These are phyloP conservation scores for Oxygymnocypris stewartii DNA, from an alignment of 2,113 vertebrate genomes.

Conservation along the genomic window DNA sequence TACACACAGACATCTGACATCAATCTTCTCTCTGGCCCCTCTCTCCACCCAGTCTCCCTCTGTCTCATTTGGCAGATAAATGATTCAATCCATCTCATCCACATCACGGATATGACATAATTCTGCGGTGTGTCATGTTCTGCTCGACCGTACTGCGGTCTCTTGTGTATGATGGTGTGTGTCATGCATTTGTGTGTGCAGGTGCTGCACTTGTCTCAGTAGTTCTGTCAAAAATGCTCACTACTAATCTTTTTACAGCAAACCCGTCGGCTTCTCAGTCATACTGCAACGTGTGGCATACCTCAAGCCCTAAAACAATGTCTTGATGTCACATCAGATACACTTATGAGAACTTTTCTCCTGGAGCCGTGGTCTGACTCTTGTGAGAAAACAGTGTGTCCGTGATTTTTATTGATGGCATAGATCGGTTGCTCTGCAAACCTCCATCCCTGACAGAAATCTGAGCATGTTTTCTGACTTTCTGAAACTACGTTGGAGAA, in stretches of 20 bases:
- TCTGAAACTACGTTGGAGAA: not conserved
- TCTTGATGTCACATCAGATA: slow-evolving; percentile 1
- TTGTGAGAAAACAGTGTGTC: not conserved
- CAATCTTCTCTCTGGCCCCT: not conserved
- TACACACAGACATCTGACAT: slow-evolving; percentile 11
- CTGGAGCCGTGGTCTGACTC: not conserved
- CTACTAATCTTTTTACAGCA: not conserved
- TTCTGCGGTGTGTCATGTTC: not conserved
- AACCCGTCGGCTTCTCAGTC: not conserved
- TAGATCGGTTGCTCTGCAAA: not conserved
- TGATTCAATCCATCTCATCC: slow-evolving; percentile 16
- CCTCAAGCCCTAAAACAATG: not conserved
- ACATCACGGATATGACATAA: not conserved
- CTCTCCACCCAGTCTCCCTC: not conserved
- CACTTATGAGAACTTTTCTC: not conserved
- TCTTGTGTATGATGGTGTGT: not conserved
- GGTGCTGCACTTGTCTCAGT: not conserved
- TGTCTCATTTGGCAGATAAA: slow-evolving; percentile 21
- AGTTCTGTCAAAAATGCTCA: slow-evolving; percentile 14
- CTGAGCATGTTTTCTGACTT: not conserved
- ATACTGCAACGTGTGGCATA: not conserved
- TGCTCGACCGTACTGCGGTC: not conserved
- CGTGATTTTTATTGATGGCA: not conserved
- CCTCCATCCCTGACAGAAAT: not conserved
- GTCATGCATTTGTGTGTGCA: not conserved